Base-by-base conservation (phyloP, 2,113 vertebrate species). In the Perognathus longimembris region DNA sequence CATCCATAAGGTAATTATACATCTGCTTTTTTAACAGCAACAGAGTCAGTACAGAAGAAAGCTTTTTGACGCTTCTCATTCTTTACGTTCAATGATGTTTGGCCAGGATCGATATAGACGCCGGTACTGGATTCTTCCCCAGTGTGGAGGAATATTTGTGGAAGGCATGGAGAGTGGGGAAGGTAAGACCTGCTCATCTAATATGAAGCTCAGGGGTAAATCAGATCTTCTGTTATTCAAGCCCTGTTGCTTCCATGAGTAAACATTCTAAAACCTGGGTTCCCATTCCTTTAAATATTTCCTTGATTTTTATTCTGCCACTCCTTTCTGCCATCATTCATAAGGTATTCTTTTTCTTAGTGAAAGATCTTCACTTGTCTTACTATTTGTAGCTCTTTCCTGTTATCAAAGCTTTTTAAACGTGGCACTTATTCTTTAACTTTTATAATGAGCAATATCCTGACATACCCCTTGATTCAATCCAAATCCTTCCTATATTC, bases 61-160 rank as follows among this genome's bases (percentile, higher is more conserved):
- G 95, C 96, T 99, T 40, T 99, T 99, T 92, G 99, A 99, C 76
- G 98, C 99, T 0, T 99, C 99, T 0, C 98, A 99, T 92, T 98
- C 97, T 9, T 97, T 99, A 82, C 99, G 99, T 77, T 99, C 99
- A 0, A 98, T 99, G 98, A 98, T 99, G 98, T 98, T 99, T 34
- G 99, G 99, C 26, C 99, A 99, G 91, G 99, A 99, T 96, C 99
- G 99, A 40, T 99, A 99, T 95, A 98, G 98, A 95, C 98, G 99
- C 21, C 98, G 99, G 6, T 99, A 99, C 97, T 99, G 99, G 99
- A 98, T 99, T 90, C 98, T 99, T 88, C 99, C 99, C 5, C 98
- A 99, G 3, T 99, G 99, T 67, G 99, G 99, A 3, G 99, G 99
- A 0, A 92, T 99, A 96, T 99, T 99, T 97, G 98, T 99, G 36